Percentiles rank a stretch among this genome's conserved stretches.
Conservation (phyloP, 2,888 invertebrate species). For the Rhagonycha fulva region DNA sequence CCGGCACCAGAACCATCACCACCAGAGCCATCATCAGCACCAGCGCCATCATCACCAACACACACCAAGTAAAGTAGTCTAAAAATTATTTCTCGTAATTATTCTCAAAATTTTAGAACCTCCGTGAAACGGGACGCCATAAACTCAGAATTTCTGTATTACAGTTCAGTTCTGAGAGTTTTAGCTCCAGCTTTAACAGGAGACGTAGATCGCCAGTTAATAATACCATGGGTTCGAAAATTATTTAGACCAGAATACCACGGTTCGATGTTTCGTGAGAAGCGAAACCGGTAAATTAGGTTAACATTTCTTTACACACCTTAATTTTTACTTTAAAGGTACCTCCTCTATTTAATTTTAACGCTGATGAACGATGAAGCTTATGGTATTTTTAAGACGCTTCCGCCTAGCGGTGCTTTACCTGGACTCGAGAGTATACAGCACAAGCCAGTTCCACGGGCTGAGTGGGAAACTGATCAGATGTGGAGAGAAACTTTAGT, state of each 20-base stretch:
- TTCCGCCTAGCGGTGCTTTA: constrained; percentile 51
- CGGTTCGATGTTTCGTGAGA: constrained; percentile 53
- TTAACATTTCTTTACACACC: neutral
- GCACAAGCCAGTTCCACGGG: constrained; percentile 41
- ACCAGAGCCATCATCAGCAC: neutral
- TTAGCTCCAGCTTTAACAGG: constrained; percentile 52
- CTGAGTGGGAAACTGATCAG: constrained; percentile 56
- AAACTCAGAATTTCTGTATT: constrained; percentile 58
- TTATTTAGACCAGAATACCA: constrained; percentile 58
- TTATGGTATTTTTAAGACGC: constrained; percentile 48
- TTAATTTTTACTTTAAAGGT: constrained; percentile 40
- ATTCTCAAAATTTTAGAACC: neutral
- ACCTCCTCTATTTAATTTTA: constrained; percentile 52
- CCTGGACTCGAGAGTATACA: constrained; percentile 47
- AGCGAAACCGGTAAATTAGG: constrained; percentile 53
- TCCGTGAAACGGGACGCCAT: constrained; percentile 47
- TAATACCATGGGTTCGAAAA: constrained; percentile 56
- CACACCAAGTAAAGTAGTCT: neutral
- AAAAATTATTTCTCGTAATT: neutral
- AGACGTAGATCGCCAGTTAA: constrained; percentile 47
- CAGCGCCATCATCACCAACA: neutral
- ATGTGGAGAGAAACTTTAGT: constrained; percentile 54
- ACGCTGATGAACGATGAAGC: constrained; percentile 55
- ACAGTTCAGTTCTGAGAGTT: constrained; percentile 54
- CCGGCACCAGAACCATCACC: too few species aligned